Base-by-base conservation (phyloP, 2,797 vertebrate genomes). In the Lutjanus campechanus region DNA sequence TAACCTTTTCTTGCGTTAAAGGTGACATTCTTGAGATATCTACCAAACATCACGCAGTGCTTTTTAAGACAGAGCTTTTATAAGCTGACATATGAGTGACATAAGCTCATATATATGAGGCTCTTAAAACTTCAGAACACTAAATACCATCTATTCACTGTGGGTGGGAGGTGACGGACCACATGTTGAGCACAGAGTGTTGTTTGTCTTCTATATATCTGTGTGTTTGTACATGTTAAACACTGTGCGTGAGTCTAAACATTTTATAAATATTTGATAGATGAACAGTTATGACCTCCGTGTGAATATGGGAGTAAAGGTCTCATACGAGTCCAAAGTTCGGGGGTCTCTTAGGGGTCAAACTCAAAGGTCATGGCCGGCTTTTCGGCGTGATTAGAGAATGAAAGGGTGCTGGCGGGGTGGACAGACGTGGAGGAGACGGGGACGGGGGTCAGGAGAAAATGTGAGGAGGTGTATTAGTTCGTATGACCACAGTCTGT, bases 301-400 rank as follows among this genome's bases (percentile, higher is more conserved):
- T 20, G 29, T 76, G 61, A 49, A 47, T 4, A 8, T 47, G 19
- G 55, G 40, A 80, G 46, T 8, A 20, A 59, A 61, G 1, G 36
- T n/a, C 36, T 51, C 40, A 19, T 51, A 69, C 4, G 62, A 62
- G 60, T 19, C 16, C 41, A 25, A 17, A 44, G 36, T 74, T 76
- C 41, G 1, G 67, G 68, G 76, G 51, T 65, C 50, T 70, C 8
- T 2, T 10, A 0, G 9, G 13, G 80, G 81, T 55, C 75, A 78
- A 55, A 76, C 74, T 82, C 65, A 69, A 15, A 77, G 91, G 89
- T 92, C 90, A 79, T 1, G 58, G 67, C 82, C 67, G 89, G 84
- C 70, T 79, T 93, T 88, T 86, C 88, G 87, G 79, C 79, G 64
- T 82, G 90, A 93, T 91, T 91, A 93, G 84, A 20, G 82, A 76